A percentile compares a stretch with the other conserved stretches of the same genome.
Conservation (phyloP, 2,888 invertebrate species). For the Orgyia antiqua region DNA sequence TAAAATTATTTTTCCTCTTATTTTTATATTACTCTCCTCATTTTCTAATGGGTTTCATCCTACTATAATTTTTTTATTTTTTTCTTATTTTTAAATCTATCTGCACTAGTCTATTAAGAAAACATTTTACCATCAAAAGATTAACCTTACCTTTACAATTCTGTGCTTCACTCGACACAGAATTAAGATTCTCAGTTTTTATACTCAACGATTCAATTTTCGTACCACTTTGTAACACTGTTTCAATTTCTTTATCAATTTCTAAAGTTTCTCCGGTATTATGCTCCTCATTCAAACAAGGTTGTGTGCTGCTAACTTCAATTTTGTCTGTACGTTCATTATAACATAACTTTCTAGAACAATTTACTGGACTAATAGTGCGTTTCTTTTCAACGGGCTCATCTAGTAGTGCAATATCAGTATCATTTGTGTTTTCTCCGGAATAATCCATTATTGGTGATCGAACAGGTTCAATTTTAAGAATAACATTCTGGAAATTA, state of each 20-base stretch:
- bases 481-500: constrained; percentile 49
- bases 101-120: too few species aligned
- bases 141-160: constrained; percentile 58
- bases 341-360: constrained; percentile 37
- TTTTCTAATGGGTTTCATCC: too few species aligned
- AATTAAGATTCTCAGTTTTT: constrained; percentile 61
- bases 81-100: too few species aligned
- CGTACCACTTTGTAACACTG: constrained; percentile 67
- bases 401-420: constrained; percentile 60
- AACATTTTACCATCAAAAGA: too few species aligned
- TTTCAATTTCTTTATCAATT: constrained; percentile 72
- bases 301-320: constrained; percentile 70
- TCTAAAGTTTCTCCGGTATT: constrained; percentile 48
- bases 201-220: constrained; percentile 68
- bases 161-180: constrained; percentile 59
- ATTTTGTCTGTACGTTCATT: constrained; percentile 48
- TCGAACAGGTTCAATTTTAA: constrained; percentile 65
- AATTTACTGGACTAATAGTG: constrained; percentile 35
- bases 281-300: constrained; percentile 56
- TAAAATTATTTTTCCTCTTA: too few species aligned
- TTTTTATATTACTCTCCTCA: too few species aligned
- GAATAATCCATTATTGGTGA: constrained; percentile 67
- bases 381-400: constrained; percentile 53
- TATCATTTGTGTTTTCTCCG: constrained; percentile 69
- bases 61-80: too few species aligned